Conservation (phyloP, 2,113 vertebrate species). For the Thunnus thynnus region DNA sequence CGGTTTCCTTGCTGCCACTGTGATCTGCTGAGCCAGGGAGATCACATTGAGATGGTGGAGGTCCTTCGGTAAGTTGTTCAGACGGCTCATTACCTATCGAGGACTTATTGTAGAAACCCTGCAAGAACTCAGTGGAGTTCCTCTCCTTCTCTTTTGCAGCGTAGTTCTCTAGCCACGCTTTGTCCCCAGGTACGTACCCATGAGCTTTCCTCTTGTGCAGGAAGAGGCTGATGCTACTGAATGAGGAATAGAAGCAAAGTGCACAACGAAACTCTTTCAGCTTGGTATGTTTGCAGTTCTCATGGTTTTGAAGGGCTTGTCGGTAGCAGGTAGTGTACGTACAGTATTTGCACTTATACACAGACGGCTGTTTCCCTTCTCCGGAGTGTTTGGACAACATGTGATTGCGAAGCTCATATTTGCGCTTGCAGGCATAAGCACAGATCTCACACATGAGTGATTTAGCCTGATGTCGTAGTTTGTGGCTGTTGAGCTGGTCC, state of each 20-base stretch:
- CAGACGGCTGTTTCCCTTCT: constrained; percentile 76
- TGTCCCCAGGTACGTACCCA: constrained; percentile 93
- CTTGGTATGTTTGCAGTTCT: constrained; percentile 97
- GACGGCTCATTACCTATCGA: not conserved
- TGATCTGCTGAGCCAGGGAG: not conserved
- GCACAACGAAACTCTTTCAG: constrained; percentile 91
- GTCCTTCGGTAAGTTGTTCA: constrained; percentile 12
- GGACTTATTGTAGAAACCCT: constrained; percentile 69
- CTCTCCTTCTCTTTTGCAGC: constrained; percentile 89
- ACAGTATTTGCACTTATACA: constrained; percentile 93
- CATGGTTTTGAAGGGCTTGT: constrained; percentile 93
- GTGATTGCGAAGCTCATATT: constrained; percentile 95
- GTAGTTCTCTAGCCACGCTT: constrained; percentile 90
- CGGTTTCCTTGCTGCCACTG: not conserved
- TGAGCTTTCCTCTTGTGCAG: constrained; percentile 96
- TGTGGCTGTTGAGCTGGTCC: constrained; percentile 97
- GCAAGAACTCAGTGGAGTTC: constrained; percentile 61
- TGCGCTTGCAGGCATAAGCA: constrained; percentile 95
- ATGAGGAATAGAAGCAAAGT: constrained; percentile 92
- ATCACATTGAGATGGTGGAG: constrained; percentile 9
- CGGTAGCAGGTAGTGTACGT: constrained; percentile 93
- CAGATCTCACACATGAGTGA: constrained; percentile 96
- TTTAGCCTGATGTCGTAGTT: constrained; percentile 95
- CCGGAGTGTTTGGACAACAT: constrained; percentile 90
- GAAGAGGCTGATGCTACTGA: constrained; percentile 96